Base-by-base conservation (phyloP, 2,888 invertebrate species). In the Himalopsyche kuldschensis region DNA sequence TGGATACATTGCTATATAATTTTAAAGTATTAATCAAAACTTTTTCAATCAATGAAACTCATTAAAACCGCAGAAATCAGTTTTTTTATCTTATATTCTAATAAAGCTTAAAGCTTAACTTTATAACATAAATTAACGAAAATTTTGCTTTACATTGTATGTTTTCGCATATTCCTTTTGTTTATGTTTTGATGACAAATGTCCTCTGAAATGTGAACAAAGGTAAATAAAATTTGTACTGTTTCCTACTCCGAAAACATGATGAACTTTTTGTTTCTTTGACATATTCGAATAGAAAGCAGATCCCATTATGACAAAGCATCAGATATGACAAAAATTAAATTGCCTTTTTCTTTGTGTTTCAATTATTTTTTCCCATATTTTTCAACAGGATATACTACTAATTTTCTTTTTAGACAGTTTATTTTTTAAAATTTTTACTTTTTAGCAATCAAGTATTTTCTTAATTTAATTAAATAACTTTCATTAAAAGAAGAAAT, bases 231-330 rank as follows among this genome's bases (percentile, higher is more conserved):
- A 27, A 69, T 30, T 20, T 69, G 55, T 69, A 41, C 41, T 41
- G 41, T 15, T 41, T 41, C 27, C 15, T 69, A 30, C 69, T 20
- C 24, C 11, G 69, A 69, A 69, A 80, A 63, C 41, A 63, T 55
- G 55, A 79, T 79, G 55, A 79, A 80, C n/a, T 69, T 69, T 80
- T 80, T 80, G 41, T 63, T 63, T 30, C 69, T 27, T n/a, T 69
- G 69, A 69, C 35, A 63, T 55, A 69, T 41, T n/a, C 32, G 27
- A 69, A 69, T 69, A 69, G 10, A 69, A 46, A 69, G 41, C 15
- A 35, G 24, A 27, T 24, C 69, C 27, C 24, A 41, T 24, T 63
- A 41, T 63, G 55, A 79, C 32, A 63, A 35, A 17, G 4, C 63
- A 79, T 63, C 69, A 41, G 79, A 63, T 63, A 35, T 27, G 27